These are phyloP conservation scores for Heliconius erato DNA, from an alignment of 2,888 invertebrate species.

Conservation along the genomic window DNA sequence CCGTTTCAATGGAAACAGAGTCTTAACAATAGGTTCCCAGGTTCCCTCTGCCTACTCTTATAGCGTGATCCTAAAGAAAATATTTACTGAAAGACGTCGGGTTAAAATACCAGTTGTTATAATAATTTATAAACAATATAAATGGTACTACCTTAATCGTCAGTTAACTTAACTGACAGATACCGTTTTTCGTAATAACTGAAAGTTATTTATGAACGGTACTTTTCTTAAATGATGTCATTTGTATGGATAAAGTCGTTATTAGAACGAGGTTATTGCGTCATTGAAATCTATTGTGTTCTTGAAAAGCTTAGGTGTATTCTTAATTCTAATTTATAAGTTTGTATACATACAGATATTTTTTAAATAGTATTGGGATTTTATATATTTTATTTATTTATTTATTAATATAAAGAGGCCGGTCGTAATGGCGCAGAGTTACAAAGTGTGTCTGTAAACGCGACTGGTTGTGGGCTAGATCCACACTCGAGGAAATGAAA, in stretches of 20 bases:
- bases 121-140: not conserved
- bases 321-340: not conserved
- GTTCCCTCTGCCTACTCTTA: too few relatives aligned
- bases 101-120: not conserved
- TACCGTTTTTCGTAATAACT: not conserved
- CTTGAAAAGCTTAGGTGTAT: not conserved
- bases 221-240: not conserved
- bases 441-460: too few relatives aligned
- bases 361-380: too few relatives aligned
- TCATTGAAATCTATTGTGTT: not conserved
- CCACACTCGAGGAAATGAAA: too few relatives aligned
- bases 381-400: too few relatives aligned
- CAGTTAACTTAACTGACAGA: not conserved
- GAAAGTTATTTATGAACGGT: not conserved
- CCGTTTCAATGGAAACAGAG: too few relatives aligned
- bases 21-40: too few relatives aligned
- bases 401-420: too few relatives aligned
- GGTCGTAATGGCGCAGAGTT: too few relatives aligned
- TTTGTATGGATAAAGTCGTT: slow-evolving; percentile 10
- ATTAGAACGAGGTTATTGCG: not conserved
- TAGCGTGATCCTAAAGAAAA: not conserved
- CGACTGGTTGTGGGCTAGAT: too few relatives aligned
- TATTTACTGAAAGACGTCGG: not conserved
- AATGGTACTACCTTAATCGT: not conserved
- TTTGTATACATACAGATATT: too few relatives aligned